Base-by-base conservation (phyloP, 2,797 vertebrate genomes). In the Merluccius polli region DNA sequence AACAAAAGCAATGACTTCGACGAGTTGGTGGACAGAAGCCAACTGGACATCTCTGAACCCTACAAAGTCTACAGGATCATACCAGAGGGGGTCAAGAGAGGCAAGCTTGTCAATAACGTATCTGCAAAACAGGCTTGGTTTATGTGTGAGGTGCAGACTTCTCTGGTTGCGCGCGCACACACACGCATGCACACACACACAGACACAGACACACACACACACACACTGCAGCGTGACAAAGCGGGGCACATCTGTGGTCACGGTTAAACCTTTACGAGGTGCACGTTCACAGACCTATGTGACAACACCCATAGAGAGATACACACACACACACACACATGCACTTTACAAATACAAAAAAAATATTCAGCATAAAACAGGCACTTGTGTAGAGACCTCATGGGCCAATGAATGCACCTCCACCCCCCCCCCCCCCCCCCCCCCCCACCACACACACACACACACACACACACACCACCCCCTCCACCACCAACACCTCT, bases 1-100 rank as follows among this genome's bases (percentile, higher is more conserved):
- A 99, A 99, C 90, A 99, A 99, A 88, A 99, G 98, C 93, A 99
- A 99, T 38, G 98, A 99, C 91, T 99, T 99, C 82, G 97, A 98
- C 86, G 98, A 99, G 81, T 87, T 99, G 73, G 96, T 98, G 71
- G 96, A 96, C 8, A 94, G 94, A 85, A 99, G 97, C 85, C 98
- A 99, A 79, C 91, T 99, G 91, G 98, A 99, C 89, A 99, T 99
- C 85, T 98, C 98, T 2, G 98, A 99, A 79, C 98, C 98, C 0
- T 99, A 99, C 87, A 99, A 99, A 92, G 98, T 99, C 63, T 99
- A 99, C 92, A 95, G 95, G 90, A 98, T 99, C 79, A 95, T 99
- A 48, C 97, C 97, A 1, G 98, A 99, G 87, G 96, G 94, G 80
- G 94, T 94, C 78, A 99, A 98, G 82, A 96, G 94, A 95, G 97